A percentile compares a stretch with the other conserved stretches of the same genome.
phyloP scores from a whole-genome alignment of 2,888 invertebrate genomes.

The Euzophera pinguis region DNA sequence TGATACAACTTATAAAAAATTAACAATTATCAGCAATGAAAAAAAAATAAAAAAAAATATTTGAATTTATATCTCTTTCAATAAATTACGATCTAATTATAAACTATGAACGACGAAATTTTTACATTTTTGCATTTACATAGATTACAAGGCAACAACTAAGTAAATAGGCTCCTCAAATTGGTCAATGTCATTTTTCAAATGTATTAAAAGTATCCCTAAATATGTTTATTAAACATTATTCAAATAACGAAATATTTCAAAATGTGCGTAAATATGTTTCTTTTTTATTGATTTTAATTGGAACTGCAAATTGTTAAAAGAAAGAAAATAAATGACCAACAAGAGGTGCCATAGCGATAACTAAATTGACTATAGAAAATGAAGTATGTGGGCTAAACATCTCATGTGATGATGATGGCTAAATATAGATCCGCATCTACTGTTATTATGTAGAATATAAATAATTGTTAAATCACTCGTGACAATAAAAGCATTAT shows the following conservation, averaged over 20 bases:
- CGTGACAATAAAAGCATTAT: constrained; percentile 10
- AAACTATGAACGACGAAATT: constrained; percentile 55
- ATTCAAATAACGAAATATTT: too few relatives aligned
- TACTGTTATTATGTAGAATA: constrained; percentile 9
- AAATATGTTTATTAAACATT: too few relatives aligned
- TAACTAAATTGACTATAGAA: constrained; percentile 30
- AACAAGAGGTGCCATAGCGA: constrained; percentile 21
- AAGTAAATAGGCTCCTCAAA: constrained; percentile 24
- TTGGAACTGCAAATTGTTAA: not conserved
- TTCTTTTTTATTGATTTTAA: too few relatives aligned
- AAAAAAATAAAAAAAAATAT: constrained; percentile 58
- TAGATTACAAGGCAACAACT: constrained; percentile 64
- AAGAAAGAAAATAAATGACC: not conserved
- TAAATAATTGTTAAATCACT: constrained; percentile 14
- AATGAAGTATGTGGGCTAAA: constrained; percentile 30
- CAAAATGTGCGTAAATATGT: not conserved
- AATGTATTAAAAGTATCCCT: too few relatives aligned
- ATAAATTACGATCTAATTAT: constrained; percentile 39
- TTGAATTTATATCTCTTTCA: constrained; percentile 54
- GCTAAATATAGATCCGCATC: constrained; percentile 7
- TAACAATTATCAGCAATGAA: constrained; percentile 62
- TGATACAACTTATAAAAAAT: constrained; percentile 62
- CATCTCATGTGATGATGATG: constrained; percentile 18
- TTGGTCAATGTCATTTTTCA: constrained; percentile 11
- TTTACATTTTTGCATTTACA: constrained; percentile 71